phyloP scores from a whole-genome alignment of 2,113 vertebrate genomes.

The Bubo scandiacus region DNA sequence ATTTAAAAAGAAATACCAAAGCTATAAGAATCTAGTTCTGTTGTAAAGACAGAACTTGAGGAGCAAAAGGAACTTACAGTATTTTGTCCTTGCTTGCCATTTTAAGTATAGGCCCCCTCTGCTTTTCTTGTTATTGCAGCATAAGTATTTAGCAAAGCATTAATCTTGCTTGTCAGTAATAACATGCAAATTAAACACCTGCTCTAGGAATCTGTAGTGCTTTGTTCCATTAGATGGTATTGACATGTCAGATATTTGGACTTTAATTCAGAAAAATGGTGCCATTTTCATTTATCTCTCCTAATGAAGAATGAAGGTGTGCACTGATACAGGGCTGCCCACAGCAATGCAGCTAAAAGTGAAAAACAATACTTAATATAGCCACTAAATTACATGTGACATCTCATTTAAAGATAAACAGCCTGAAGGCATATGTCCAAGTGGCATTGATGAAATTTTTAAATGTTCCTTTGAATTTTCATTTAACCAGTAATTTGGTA shows the following conservation, averaged over 20 bases:
- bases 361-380: conserved; percentile 46
- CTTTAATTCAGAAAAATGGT: conserved; percentile 64
- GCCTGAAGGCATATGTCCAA: conserved; percentile 36
- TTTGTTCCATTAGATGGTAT: conserved; percentile 52
- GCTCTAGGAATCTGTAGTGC: conserved; percentile 35
- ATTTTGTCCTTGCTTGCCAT: conserved; percentile 6
- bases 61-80: background rate
- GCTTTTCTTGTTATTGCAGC: background rate
- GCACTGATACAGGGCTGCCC: conserved; percentile 24
- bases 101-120: background rate
- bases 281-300: conserved; percentile 45
- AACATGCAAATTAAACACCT: conserved; percentile 66
- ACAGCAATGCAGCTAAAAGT: conserved; percentile 6
- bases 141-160: conserved; percentile 50
- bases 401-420: conserved; percentile 64
- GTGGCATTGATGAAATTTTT: conserved; percentile 49
- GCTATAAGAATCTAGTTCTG: background rate
- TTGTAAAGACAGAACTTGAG: background rate
- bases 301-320: conserved; percentile 53
- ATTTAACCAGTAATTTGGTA: background rate
- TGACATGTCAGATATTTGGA: conserved; percentile 50
- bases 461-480: conserved; percentile 34
- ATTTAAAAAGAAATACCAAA: background rate
- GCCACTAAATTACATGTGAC: conserved; percentile 55
- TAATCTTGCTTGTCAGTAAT: conserved; percentile 59